These are phyloP conservation scores for Cheilinus undulatus DNA, from an alignment of 2,113 vertebrate species.

Conservation along the genomic window DNA sequence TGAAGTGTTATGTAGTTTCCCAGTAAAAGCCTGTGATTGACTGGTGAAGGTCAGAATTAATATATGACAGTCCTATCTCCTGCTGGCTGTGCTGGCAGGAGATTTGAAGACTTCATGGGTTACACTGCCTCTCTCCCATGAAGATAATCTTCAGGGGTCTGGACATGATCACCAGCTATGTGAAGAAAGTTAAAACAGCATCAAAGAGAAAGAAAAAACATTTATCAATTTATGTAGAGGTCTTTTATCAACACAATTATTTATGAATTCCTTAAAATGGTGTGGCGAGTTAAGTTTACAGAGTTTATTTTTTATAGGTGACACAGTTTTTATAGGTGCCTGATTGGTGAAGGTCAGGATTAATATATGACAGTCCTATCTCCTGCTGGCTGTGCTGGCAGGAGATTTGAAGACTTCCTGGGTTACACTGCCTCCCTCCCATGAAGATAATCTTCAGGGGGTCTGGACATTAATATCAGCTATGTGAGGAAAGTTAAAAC, in stretches of 20 bases:
- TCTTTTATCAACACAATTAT: too few relatives aligned
- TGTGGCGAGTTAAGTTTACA: too few relatives aligned
- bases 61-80: neutral
- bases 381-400: neutral
- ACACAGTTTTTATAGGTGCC: too few relatives aligned
- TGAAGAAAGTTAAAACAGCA: neutral
- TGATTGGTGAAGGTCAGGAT: neutral
- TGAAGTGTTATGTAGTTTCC: neutral
- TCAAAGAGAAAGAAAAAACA: too few relatives aligned
- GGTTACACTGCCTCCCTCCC: neutral
- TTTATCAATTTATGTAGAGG: too few relatives aligned
- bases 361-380: neutral
- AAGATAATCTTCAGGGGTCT: neutral
- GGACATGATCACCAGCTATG: neutral
- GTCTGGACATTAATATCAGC: neutral
- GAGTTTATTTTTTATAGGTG: too few relatives aligned
- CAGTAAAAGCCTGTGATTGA: conserved; percentile 16
- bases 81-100: neutral
- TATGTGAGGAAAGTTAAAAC: neutral
- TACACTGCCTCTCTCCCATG: neutral
- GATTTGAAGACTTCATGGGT: neutral
- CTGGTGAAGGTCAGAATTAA: conserved; percentile 9
- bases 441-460: neutral
- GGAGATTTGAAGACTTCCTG: neutral
- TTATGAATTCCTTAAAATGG: too few relatives aligned